Evolutionary conservation across 1,140 invertebrate genomes (phyloP).

Genomic region (Mactra quadrangularis): DNA sequence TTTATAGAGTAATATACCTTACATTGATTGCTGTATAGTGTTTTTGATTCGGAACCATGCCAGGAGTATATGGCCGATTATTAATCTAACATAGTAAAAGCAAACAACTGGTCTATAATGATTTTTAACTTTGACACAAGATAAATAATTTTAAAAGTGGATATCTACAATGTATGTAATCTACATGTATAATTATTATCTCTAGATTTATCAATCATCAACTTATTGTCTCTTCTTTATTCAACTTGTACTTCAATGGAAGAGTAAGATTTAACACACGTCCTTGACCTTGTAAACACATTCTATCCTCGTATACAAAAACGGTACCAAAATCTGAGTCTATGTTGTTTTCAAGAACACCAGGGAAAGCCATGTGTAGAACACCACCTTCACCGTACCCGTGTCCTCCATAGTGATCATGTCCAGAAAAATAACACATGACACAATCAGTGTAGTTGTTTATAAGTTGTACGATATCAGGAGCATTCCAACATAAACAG

Average conservation of each 20-base stretch:
- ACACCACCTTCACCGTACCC: constrained; percentile 73
- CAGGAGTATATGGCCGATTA: no score
- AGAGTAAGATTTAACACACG: constrained; percentile 57
- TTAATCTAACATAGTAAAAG: no score
- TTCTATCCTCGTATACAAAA: constrained; percentile 70
- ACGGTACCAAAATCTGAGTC: constrained; percentile 79
- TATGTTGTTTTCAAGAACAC: constrained; percentile 75
- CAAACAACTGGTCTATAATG: no score
- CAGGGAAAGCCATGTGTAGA: constrained; percentile 76
- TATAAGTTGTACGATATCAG: constrained; percentile 9
- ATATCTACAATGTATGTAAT: no score
- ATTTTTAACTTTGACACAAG: no score
- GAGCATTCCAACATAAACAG: constrained; percentile 59
- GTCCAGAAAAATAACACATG: constrained; percentile 77
- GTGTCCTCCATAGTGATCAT: constrained; percentile 77
- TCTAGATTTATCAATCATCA: no score
- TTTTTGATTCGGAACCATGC: no score
- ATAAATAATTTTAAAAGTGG: no score
- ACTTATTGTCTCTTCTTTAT: no score
- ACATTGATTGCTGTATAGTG: no score
- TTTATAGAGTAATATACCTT: no score
- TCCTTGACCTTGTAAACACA: constrained; percentile 69
- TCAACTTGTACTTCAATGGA: constrained; percentile 58
- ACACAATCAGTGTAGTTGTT: constrained; percentile 63
- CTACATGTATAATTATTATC: no score